Evolutionary conservation across 2,113 vertebrate species (phyloP).

Genomic region (Otus sunia): DNA sequence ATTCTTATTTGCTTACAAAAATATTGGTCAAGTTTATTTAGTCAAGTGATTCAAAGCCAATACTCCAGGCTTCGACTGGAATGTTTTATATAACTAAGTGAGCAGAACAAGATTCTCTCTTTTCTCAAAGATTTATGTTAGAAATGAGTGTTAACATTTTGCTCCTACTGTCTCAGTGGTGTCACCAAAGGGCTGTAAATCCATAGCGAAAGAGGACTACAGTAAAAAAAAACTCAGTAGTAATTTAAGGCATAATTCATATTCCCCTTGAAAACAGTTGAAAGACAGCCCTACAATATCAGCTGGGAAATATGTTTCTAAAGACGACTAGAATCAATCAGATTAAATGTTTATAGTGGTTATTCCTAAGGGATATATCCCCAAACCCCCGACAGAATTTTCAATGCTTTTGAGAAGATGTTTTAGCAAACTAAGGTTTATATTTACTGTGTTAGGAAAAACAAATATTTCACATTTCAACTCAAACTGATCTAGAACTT

Average conservation of each 20-base stretch:
- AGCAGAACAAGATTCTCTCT: neutral
- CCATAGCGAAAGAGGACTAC: neutral
- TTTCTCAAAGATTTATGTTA: neutral
- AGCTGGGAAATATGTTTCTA: neutral
- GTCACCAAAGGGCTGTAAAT: neutral
- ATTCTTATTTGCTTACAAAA: neutral
- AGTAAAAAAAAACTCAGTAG: neutral
- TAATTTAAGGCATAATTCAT: neutral
- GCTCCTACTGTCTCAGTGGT: neutral
- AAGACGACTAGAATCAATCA: neutral
- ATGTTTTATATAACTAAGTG: neutral
- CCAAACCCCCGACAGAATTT: neutral
- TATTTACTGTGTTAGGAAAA: neutral
- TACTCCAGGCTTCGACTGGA: neutral
- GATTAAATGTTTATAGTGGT: neutral
- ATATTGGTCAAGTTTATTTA: neutral
- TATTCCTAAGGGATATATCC: neutral
- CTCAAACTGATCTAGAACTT: neutral
- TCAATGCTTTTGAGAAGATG: neutral
- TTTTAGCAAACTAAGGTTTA: neutral
- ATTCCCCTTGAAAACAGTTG: neutral
- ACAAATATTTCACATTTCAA: neutral
- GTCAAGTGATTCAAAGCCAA: neutral
- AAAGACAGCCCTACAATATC: neutral
- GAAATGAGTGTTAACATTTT: neutral